phyloP scores from a whole-genome alignment of 2,113 vertebrate genomes.

The Eurystomus gularis region DNA sequence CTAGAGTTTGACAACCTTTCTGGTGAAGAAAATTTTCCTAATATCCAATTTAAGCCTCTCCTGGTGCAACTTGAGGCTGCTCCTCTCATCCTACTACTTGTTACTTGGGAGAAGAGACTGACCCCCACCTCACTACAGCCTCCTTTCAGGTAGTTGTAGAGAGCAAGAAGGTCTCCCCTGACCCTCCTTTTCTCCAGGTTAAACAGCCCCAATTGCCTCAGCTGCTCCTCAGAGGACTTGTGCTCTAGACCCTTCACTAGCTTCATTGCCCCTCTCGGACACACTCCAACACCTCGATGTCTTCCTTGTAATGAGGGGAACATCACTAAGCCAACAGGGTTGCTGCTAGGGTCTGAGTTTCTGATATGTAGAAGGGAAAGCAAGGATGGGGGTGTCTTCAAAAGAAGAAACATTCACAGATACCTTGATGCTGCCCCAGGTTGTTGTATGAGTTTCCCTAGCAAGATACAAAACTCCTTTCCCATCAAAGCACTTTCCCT shows the following conservation, averaged over 20 bases:
- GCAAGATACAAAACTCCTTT: background rate
- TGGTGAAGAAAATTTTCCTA: background rate
- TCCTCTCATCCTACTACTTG: background rate
- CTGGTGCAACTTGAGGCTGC: background rate
- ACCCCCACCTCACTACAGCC: fast-evolving
- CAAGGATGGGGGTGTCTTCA: background rate
- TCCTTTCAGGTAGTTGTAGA: background rate
- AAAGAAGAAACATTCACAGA: background rate
- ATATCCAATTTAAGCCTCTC: background rate
- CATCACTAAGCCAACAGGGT: background rate
- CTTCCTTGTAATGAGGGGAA: background rate
- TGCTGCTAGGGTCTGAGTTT: background rate
- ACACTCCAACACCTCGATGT: background rate
- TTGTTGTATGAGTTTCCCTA: background rate
- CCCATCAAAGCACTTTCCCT: background rate
- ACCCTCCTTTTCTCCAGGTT: background rate
- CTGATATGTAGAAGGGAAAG: background rate
- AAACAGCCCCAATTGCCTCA: background rate
- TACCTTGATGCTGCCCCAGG: background rate
- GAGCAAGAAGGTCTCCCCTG: fast-evolving
- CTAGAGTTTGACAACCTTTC: background rate
- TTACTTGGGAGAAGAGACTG: background rate
- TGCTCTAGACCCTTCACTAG: background rate
- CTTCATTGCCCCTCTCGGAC: background rate
- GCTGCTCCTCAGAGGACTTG: background rate